Base-by-base conservation (phyloP, 2,797 vertebrate species). In the Neomorphus geoffroyi region DNA sequence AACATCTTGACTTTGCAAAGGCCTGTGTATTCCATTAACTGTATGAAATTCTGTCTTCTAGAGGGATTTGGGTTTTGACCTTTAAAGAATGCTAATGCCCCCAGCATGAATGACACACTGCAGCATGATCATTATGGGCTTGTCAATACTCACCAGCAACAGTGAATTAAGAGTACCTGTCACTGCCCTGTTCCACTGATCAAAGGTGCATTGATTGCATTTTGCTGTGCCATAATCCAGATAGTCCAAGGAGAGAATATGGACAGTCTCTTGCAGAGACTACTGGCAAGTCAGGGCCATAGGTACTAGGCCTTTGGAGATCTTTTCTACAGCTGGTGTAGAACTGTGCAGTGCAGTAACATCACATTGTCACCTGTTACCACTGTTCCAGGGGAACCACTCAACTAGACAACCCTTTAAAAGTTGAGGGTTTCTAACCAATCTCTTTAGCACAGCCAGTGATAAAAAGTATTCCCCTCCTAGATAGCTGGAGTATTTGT, bases 61-160 rank as follows among this genome's bases (percentile, higher is more conserved):
- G 92, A 80, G 94, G 77, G 94, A 64, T 93, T 94, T 96, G 92
- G 0, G 62, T 93, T 87, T 96, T 98, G 98, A 99, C 98, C 98
- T 99, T 99, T 98, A 98, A 97, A 98, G 97, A 98, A 98, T 99
- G 98, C 98, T 97, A 98, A 98, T 98, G 93, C 94, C 96, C 95
- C 97, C 94, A 88, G 95, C 64, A 51, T 98, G 98, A 98, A 96
- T 98, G 98, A 97, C 98, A 98, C 85, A 13, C 91, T 85, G 93
- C 96, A 96, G 97, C 83, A 35, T 92, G 97, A 98, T 98, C 98
- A 97, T 98, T 98, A 98, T 96, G 87, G 96, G 92, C 96, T 96
- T 98, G 98, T 99, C 98, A 97, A 98, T 99, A 98, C 92, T 96
- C 97, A 95, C 98, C 98, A 98, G 98, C 98, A 97, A 97, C 98